Base-by-base conservation (phyloP, 2,113 vertebrate species). In the Dinomys branickii region DNA sequence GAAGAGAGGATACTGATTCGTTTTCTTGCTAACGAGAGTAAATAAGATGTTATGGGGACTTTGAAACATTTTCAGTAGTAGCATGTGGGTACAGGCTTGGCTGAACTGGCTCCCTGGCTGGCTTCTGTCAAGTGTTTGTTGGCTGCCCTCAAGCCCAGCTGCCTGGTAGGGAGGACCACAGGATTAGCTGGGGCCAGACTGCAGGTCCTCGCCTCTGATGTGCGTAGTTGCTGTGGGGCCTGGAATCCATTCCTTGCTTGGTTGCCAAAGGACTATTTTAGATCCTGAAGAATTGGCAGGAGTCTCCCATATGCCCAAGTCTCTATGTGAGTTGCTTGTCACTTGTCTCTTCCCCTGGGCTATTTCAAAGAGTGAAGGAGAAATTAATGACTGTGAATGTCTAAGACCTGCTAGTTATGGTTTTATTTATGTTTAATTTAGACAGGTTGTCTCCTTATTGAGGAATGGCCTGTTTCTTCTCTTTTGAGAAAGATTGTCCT, bases 251-350 rank as follows among this genome's bases (percentile, higher is more conserved):
- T 80, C 87, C 84, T 56, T 69, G 56, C 86, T 91, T 69, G 80
- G 56, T 87, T 97, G 95, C 95, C 96, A 97, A 89, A 67, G 75
- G 80, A 80, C 96, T 87, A 90, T 97, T 96, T 98, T 97, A 85
- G 93, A 75, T 93, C 44, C 47, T 81, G 33, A 35, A 33, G 73
- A 75, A 50, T 80, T 97, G 97, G 94, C 96, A 84, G 50, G 67
- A 89, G 80, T 85, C 59, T 30, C 73, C 20, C 4, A 59, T 69
- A 54, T 26, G 4, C 59, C 88, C 65, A 4, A 59, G 73, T 84
- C 73, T 94, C 52, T 41, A 47, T 86, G 77, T 94, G 93, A 93
- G 61, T 54, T 69, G 24, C 73, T 88, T 80, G 92, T 89, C 91
- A 93, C 91, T 94, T 50, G 73, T n/a, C 59, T 96, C 86, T 86